Evolutionary conservation across 2,888 invertebrate genomes (phyloP), one percentile per base, ranked within the genome.

Genomic region (Cheilosia grossa): DNA sequence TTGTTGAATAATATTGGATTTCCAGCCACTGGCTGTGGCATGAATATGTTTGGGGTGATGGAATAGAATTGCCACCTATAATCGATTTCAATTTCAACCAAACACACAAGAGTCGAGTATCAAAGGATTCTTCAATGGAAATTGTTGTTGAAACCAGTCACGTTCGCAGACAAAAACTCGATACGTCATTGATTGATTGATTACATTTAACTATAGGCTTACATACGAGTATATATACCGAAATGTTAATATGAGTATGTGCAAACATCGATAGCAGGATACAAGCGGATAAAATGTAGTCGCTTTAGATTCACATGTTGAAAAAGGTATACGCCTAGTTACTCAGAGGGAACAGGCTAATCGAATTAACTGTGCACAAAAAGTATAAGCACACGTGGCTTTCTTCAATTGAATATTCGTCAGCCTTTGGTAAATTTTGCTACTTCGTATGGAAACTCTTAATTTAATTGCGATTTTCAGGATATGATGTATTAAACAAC

Each of bases 131-230:
- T 72, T 27, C 13, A 15, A 6, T 37, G 2, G 40, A 27, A 27
- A 66, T 27, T 53, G 21, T 67, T 67, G 10, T 6, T 51, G 19
- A 75, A 75, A 13, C 49, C 42, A 51, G 66, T 67, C 75, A 67
- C 75, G 66, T 67, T 49, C 24, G 15, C 17, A 10, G 40, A 49
- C 40, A 58, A 56, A 74, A 74, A 74, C 30, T 58, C 58, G 27
- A 74, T 74, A 64, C 74, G 74, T 49, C 66, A 58, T 58, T 74
- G 66, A 74, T 74, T 74, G 74, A 66, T 66, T 30, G 30, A 30
- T 30, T 74, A 47, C 54, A 58, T 74, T 56, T 56, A 49, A 58
- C 24, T 58, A n/a, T n/a, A 74, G 51, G 40, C 58, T 56, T 58
- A 47, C 53, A 42, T 47, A 37, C 33, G 19, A 33, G 4, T 44